phyloP scores from a whole-genome alignment of 2,113 vertebrate genomes.

The Saccopteryx bilineata region DNA sequence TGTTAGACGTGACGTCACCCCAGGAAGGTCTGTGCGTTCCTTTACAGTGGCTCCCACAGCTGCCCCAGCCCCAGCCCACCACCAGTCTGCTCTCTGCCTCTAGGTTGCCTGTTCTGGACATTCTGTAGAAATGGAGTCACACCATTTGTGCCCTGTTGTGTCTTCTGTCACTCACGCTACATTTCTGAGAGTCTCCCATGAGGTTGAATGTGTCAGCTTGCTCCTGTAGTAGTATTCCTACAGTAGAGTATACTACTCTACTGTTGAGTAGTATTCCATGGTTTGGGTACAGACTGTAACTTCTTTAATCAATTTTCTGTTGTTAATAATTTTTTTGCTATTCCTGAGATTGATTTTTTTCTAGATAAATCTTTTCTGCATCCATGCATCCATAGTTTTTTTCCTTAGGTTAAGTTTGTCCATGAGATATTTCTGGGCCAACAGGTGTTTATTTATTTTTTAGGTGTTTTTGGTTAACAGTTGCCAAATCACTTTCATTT shows the following conservation, averaged over 20 bases:
- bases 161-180: neutral
- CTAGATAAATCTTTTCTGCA: neutral
- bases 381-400: neutral
- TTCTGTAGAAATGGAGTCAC: neutral
- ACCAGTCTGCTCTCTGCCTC: too few relatives aligned
- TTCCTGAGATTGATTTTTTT: neutral
- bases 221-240: too few relatives aligned
- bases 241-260: neutral
- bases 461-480: neutral
- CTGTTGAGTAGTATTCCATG: rapidly evolving
- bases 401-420: conserved; percentile 14
- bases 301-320: neutral
- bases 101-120: neutral
- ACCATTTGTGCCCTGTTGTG: neutral
- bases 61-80: too few relatives aligned
- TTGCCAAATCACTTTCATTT: neutral
- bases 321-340: neutral
- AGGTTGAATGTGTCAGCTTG: rapidly evolving
- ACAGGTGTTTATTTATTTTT: neutral
- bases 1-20: too few relatives aligned
- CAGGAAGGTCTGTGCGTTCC: neutral
- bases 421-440: neutral
- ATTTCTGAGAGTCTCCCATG: rapidly evolving
- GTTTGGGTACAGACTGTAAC: rapidly evolving
- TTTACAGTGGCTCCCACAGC: neutral